These are phyloP conservation scores for Drosophila rellima DNA, from an alignment of 2,888 invertebrate species.

Conservation along the genomic window DNA sequence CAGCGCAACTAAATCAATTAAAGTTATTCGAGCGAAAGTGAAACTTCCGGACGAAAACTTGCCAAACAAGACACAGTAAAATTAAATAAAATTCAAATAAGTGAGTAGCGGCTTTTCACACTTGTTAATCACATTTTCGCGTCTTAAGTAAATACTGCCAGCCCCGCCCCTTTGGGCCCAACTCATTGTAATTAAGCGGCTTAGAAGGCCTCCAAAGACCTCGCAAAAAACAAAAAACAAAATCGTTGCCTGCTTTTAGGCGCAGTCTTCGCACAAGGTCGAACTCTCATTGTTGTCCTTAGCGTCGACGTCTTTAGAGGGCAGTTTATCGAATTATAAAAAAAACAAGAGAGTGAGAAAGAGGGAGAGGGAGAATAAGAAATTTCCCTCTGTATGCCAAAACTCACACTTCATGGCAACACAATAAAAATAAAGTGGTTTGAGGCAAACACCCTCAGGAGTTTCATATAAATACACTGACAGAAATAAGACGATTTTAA, in stretches of 20 bases:
- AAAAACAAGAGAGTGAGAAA: slow-evolving; percentile 22
- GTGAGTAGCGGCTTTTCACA: slow-evolving; percentile 73
- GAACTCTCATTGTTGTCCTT: slow-evolving; percentile 46
- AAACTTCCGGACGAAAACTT: slow-evolving; percentile 49
- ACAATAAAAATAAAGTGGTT: slow-evolving; percentile 79
- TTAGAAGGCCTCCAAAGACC: slow-evolving; percentile 61
- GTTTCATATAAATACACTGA: slow-evolving; percentile 7
- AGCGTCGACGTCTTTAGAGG: slow-evolving; percentile 67
- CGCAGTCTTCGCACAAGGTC: slow-evolving; percentile 69
- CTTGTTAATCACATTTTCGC: slow-evolving; percentile 82
- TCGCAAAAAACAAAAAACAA: slow-evolving; percentile 67
- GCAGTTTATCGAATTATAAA: slow-evolving; percentile 81
- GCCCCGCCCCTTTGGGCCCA: slow-evolving; percentile 43
- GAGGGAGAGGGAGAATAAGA: slow-evolving; percentile 10
- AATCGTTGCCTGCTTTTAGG: slow-evolving; percentile 74
- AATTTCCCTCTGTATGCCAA: slow-evolving; percentile 18
- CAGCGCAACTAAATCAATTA: slow-evolving; percentile 74
- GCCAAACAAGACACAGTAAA: slow-evolving; percentile 44
- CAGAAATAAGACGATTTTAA: not conserved
- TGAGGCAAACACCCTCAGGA: slow-evolving; percentile 43
- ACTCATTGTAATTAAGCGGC: slow-evolving; percentile 83
- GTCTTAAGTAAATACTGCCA: slow-evolving; percentile 75
- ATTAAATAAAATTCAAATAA: slow-evolving; percentile 58
- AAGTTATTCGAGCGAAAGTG: slow-evolving; percentile 74
- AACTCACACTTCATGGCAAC: slow-evolving; percentile 73